Evolutionary conservation across 2,113 vertebrate species (phyloP), one percentile per base, ranked within the genome.

Genomic region (Neodon shergylaensis): DNA sequence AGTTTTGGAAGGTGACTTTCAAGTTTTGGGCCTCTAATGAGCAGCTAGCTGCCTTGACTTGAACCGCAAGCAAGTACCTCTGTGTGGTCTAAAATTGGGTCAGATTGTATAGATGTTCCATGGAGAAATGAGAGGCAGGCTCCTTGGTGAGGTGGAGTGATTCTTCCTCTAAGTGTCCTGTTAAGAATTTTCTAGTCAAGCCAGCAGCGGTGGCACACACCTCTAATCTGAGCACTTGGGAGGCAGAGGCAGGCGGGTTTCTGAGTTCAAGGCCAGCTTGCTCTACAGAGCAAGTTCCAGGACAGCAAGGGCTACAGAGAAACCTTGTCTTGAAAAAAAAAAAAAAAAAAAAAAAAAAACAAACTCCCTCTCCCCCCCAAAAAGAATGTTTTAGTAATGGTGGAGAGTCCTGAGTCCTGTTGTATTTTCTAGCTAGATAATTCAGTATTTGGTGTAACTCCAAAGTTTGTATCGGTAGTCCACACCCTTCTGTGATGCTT

Each of bases 41-140:
- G 2, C 36, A 36, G 33, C 58, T 22, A 16, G 54, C 26, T 92
- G 31, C 36, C 74, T 28, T 85, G 90, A 44, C 31, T 0, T 0
- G 54, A 16, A 26, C 21, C 54, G 7, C 73, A 11, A 33, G 12
- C 83, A 11, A 14, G 39, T 73, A 21, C 6, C 82, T 39, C 54
- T 39, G 22, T 31, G 36, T 47, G 44, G 58, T 28, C 78, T n/a
- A 8, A 13, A 68, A 31, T 78, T 54, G 47, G 90, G 21, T 66
- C 52, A 70, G 68, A 10, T 49, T 22, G 2, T 3, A 3, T 42
- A 28, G 72, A 0, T 31, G 19, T 7, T 28, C 21, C 1, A 0
- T 1, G 36, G 92, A 81, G 72, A 47, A 70, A n/a, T 0, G 8
- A 79, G 68, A 81, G 44, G 70, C 36, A 6, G 70, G 58, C 7